Percentiles rank a stretch among this genome's conserved stretches.
Conservation (phyloP, 2,797 vertebrate species). For the Sternarchorhynchus goeldii region DNA sequence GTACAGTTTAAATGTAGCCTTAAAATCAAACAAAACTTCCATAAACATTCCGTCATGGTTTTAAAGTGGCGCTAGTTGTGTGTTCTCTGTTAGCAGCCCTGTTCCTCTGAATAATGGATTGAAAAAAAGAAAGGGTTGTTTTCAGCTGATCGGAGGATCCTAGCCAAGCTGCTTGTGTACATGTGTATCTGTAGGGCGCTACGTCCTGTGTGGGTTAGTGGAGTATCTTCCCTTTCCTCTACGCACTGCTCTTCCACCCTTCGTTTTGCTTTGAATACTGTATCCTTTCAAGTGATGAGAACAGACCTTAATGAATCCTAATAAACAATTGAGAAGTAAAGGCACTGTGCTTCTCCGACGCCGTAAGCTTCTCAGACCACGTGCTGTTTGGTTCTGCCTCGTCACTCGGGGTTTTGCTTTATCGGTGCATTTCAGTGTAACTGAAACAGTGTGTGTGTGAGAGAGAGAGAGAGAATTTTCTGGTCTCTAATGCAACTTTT, state of each 20-base stretch:
- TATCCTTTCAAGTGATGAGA: slow-evolving; percentile 28
- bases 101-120: slow-evolving; percentile 14
- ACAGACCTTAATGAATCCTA: slow-evolving; percentile 31
- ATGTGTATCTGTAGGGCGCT: slow-evolving; percentile 6
- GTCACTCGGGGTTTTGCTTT: neutral
- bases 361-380: slow-evolving; percentile 4
- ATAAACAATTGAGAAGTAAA: neutral
- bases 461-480: slow-evolving; percentile 33
- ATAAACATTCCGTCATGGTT: neutral
- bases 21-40: no score
- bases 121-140: slow-evolving; percentile 11
- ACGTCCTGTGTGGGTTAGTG: neutral
- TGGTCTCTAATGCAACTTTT: slow-evolving; percentile 19
- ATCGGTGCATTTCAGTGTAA: slow-evolving; percentile 30
- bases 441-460: slow-evolving; percentile 10
- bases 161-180: slow-evolving; percentile 5
- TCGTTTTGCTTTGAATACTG: slow-evolving; percentile 20
- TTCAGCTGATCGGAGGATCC: slow-evolving; percentile 25
- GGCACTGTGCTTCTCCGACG: neutral
- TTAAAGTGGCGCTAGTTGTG: neutral
- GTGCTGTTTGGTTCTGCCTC: neutral
- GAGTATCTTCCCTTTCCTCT: neutral
- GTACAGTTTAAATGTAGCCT: neutral
- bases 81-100: neutral
- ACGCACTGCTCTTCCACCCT: slow-evolving; percentile 16